Evolutionary conservation across 2,113 vertebrate species (phyloP).

Genomic region (Cyrtonyx montezumae): DNA sequence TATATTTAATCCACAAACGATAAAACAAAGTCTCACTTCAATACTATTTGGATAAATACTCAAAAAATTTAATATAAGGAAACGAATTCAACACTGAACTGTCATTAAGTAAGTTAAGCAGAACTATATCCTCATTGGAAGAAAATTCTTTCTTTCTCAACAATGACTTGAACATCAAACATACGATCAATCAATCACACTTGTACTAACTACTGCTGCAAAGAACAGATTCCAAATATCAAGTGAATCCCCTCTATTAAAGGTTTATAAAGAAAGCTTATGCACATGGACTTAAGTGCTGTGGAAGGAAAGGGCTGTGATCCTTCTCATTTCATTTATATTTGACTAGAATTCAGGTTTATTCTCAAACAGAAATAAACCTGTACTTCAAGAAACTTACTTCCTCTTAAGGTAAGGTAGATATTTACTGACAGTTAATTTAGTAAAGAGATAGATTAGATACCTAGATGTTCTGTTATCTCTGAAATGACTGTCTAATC

Average conservation of each 20-base stretch:
- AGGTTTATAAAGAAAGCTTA: neutral
- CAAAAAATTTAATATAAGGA: neutral
- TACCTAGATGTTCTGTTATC: neutral
- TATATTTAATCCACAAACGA: neutral
- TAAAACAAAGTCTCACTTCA: constrained; percentile 15
- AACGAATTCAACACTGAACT: neutral
- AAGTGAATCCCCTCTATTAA: neutral
- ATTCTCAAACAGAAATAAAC: neutral
- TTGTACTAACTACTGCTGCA: neutral
- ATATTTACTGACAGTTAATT: neutral
- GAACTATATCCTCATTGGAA: neutral
- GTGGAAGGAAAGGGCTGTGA: neutral
- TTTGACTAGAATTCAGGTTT: neutral
- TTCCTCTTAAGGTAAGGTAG: neutral
- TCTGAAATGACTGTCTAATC: neutral
- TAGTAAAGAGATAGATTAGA: neutral
- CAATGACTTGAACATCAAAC: neutral
- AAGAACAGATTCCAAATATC: neutral
- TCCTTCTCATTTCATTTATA: neutral
- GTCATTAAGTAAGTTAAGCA: neutral
- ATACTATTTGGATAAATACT: neutral
- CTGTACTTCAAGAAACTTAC: neutral
- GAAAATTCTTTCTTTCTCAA: neutral
- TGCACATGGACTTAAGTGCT: neutral
- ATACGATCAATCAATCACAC: neutral